These are phyloP conservation scores for Meloe dianella DNA, from an alignment of 2,888 invertebrate genomes.

Conservation along the genomic window DNA sequence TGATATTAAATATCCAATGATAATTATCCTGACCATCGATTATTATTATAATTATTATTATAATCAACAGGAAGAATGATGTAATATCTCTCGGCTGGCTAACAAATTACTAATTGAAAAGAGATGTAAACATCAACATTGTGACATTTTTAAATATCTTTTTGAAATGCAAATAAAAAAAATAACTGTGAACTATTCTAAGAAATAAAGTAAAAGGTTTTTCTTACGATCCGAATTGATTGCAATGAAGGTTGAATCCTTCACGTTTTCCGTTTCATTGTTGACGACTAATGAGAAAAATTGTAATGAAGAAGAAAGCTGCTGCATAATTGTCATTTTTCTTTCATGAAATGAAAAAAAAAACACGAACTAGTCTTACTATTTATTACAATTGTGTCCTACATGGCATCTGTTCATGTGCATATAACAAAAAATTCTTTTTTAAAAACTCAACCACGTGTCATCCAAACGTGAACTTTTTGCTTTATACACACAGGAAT, in stretches of 20 bases:
- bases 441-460: constrained; percentile 1
- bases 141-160: neutral
- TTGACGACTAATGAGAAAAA: neutral
- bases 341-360: neutral
- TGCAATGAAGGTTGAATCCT: neutral
- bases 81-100: neutral
- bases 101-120: no score
- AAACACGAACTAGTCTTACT: neutral
- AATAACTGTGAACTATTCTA: neutral
- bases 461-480: constrained; percentile 7
- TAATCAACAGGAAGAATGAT: neutral
- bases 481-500: neutral
- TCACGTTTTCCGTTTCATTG: neutral
- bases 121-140: neutral
- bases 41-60: no score
- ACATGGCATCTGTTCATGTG: neutral
- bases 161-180: neutral
- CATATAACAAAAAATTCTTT: neutral
- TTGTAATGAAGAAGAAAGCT: constrained; percentile 8
- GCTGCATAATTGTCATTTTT: neutral
- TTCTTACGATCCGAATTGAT: neutral
- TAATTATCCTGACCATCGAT: neutral
- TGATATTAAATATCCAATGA: no score
- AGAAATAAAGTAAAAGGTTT: neutral
- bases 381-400: neutral